Percentiles rank a stretch among this genome's conserved stretches.
phyloP scores from a whole-genome alignment of 2,797 vertebrate species.

The Typhlichthys eigenmanni region DNA sequence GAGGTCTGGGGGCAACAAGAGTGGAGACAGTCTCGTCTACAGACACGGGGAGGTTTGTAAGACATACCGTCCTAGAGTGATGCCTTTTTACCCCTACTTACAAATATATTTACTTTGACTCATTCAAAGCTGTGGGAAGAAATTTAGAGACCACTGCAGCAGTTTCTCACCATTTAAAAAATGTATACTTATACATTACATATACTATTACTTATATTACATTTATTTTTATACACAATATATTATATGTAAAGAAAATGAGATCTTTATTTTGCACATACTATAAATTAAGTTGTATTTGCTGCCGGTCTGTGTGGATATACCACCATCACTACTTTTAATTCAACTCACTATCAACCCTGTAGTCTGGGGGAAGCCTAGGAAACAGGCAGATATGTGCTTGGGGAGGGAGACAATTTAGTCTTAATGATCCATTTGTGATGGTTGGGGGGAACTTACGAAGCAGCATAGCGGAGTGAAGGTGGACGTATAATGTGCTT shows the following conservation, averaged over 20 bases:
- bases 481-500: constrained; percentile 49
- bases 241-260: background rate
- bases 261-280: no score
- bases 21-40: background rate
- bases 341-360: background rate
- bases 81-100: no score
- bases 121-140: no score
- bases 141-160: no score
- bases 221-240: background rate
- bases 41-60: background rate
- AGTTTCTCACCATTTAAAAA: no score
- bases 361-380: background rate
- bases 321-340: no score
- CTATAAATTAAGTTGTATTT: no score
- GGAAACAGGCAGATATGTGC: constrained; percentile 15
- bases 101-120: no score
- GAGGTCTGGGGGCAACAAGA: constrained; percentile 22
- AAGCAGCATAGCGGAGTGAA: constrained; percentile 5
- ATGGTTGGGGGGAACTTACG: constrained; percentile 20
- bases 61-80: background rate
- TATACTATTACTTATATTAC: no score
- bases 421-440: constrained; percentile 43
- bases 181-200: no score
- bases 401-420: constrained; percentile 39
- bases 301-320: no score